Evolutionary conservation across 1,140 invertebrate species (phyloP).

Genomic region (Leguminivora glycinivorella): DNA sequence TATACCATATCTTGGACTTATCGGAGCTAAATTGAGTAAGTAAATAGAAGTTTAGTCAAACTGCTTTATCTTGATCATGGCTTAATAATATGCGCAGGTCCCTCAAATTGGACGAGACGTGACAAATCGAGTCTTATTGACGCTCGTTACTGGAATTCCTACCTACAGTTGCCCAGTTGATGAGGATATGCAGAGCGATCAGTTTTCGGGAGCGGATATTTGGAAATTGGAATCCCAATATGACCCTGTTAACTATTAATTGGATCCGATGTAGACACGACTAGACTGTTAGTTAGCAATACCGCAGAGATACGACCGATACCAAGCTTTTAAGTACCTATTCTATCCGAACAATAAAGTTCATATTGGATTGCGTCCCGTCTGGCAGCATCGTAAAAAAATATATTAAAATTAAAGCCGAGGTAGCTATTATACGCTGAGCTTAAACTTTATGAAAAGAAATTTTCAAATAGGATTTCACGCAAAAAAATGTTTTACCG

Average conservation of each 20-base stretch:
- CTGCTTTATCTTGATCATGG: no score
- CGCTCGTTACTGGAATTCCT: no score
- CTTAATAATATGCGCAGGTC: no score
- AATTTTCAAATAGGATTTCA: not conserved
- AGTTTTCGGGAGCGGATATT: not conserved
- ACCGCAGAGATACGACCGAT: not conserved
- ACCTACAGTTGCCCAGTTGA: no score
- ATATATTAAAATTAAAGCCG: not conserved
- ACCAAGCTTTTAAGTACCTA: not conserved
- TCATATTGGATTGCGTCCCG: not conserved
- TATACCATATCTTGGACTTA: constrained; percentile 41
- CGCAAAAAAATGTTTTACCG: constrained; percentile 21
- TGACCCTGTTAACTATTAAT: not conserved
- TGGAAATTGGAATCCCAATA: not conserved
- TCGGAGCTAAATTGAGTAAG: no score
- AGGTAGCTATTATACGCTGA: not conserved
- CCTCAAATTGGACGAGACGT: no score
- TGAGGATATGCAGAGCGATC: not conserved
- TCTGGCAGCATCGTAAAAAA: not conserved
- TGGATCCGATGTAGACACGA: not conserved
- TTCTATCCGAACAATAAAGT: not conserved
- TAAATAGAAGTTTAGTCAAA: no score
- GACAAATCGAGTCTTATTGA: no score
- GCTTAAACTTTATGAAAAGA: not conserved
- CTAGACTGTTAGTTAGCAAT: not conserved